Evolutionary conservation across 2,113 vertebrate species (phyloP).

Genomic region (Rhineura floridana): DNA sequence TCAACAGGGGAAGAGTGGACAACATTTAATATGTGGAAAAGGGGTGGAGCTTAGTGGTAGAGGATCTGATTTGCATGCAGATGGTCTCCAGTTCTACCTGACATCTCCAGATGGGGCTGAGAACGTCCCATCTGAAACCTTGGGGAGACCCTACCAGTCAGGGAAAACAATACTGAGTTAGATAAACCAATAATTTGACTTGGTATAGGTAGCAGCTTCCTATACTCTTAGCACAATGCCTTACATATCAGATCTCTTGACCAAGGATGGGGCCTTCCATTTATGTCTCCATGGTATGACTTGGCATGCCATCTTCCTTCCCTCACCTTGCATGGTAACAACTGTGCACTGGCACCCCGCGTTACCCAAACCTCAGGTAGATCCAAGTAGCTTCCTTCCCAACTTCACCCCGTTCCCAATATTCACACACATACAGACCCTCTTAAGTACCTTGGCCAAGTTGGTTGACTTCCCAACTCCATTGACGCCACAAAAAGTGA

Average conservation of each 20-base stretch:
- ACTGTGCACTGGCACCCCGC: neutral
- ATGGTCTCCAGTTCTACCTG: too few relatives aligned
- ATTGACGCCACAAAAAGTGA: constrained; percentile 96
- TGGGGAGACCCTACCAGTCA: too few relatives aligned
- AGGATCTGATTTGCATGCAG: too few relatives aligned
- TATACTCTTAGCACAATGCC: neutral
- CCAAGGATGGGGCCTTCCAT: neutral
- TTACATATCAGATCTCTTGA: neutral
- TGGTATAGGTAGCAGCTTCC: too few relatives aligned
- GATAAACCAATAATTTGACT: too few relatives aligned
- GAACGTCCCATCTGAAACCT: too few relatives aligned
- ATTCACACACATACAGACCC: neutral
- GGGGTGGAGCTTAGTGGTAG: too few relatives aligned
- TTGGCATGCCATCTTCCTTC: neutral
- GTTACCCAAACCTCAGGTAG: neutral
- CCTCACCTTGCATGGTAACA: too few relatives aligned
- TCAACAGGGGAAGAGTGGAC: neutral
- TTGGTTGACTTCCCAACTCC: constrained; percentile 98
- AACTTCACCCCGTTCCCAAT: neutral
- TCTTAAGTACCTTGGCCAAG: constrained; percentile 86
- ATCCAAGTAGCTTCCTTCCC: neutral
- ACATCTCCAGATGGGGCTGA: too few relatives aligned
- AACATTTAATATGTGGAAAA: neutral
- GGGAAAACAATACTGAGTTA: too few relatives aligned
- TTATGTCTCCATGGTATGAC: neutral